Evolutionary conservation across 2,113 vertebrate species (phyloP).

Genomic region (Dunckerocampus dactyliophorus): DNA sequence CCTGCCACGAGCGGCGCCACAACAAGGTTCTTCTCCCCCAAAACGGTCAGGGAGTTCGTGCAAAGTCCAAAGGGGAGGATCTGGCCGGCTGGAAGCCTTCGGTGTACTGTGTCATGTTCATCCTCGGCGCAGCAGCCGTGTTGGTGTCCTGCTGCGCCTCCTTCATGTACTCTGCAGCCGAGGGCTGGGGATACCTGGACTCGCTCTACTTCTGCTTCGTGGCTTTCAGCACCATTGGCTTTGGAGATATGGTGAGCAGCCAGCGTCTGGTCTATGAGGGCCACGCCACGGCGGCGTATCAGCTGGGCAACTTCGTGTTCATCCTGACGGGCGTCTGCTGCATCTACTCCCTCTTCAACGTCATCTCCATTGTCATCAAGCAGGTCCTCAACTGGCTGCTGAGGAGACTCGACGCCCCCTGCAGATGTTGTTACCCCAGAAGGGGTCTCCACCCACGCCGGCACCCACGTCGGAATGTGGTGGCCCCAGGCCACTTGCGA

Average conservation of each 20-base stretch:
- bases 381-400: slow-evolving; percentile 96
- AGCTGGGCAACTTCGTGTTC: slow-evolving; percentile 88
- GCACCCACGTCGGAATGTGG: slow-evolving; percentile 77
- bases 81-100: slow-evolving; percentile 92
- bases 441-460: slow-evolving; percentile 61
- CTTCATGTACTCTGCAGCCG: slow-evolving; percentile 84
- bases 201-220: slow-evolving; percentile 98
- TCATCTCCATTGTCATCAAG: slow-evolving; percentile 96
- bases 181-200: slow-evolving; percentile 94
- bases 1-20: slow-evolving; percentile 79
- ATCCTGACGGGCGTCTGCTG: slow-evolving; percentile 95
- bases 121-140: slow-evolving; percentile 84
- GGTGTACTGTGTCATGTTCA: slow-evolving; percentile 93
- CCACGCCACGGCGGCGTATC: slow-evolving; percentile 75
- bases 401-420: slow-evolving; percentile 75
- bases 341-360: slow-evolving; percentile 96
- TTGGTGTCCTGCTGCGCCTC: slow-evolving; percentile 92
- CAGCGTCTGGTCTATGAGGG: slow-evolving; percentile 81
- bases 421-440: slow-evolving; percentile 73
- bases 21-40: slow-evolving; percentile 75
- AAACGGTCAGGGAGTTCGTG: slow-evolving; percentile 43
- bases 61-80: slow-evolving; percentile 44
- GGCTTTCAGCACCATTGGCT: slow-evolving; percentile 97
- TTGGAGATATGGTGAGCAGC: slow-evolving; percentile 95
- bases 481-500: slow-evolving; percentile 80